Evolutionary conservation across 2,888 invertebrate species (phyloP).

Genomic region (Beris chalybata): DNA sequence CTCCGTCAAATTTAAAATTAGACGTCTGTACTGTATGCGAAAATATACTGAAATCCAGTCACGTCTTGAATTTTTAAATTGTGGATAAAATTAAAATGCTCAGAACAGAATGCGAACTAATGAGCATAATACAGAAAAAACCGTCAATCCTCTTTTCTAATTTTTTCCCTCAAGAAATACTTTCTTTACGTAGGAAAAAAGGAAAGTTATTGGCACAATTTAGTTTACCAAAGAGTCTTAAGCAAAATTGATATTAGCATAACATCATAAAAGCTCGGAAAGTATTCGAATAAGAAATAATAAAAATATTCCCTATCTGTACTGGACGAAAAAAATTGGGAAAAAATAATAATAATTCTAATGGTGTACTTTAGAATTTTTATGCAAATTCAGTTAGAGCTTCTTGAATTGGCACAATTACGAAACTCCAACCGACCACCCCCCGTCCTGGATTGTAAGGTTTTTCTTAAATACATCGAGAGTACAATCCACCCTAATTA

Average conservation of each 20-base stretch:
- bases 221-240: no score
- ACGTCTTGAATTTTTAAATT: no score
- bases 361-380: slow-evolving; percentile 34
- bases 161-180: no score
- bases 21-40: no score
- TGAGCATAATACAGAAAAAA: no score
- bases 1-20: no score
- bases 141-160: no score
- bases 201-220: no score
- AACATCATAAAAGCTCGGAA: neutral
- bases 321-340: slow-evolving; percentile 22
- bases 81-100: no score
- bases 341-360: slow-evolving; percentile 29
- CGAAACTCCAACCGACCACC: slow-evolving; percentile 11
- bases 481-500: slow-evolving; percentile 37
- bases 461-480: slow-evolving; percentile 2
- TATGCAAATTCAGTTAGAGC: slow-evolving; percentile 34
- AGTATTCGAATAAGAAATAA: neutral
- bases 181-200: no score
- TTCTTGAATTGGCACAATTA: slow-evolving; percentile 37
- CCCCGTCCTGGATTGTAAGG: neutral
- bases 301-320: slow-evolving; percentile 1
- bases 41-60: no score
- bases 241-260: neutral
- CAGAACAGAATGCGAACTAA: no score